Percentiles rank a stretch among this genome's conserved stretches.
phyloP scores from a whole-genome alignment of 1,140 invertebrate genomes.

The Brachionus calyciflorus region DNA sequence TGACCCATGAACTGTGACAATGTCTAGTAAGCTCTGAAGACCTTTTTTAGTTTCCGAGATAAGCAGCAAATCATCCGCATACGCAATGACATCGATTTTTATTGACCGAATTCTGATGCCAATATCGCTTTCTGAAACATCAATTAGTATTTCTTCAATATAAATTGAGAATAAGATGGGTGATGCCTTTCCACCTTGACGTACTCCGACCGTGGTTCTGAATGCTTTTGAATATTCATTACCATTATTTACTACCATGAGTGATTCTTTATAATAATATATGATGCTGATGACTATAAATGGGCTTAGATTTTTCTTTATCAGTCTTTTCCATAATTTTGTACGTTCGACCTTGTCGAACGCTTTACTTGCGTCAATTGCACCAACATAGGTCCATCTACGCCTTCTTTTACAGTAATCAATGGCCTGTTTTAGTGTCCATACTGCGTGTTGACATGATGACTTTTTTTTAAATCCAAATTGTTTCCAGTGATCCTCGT shows the following conservation, averaged over 20 bases:
- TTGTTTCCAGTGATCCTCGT: too few species aligned
- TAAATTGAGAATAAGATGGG: background rate
- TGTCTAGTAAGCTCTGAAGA: background rate
- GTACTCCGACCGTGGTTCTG: background rate
- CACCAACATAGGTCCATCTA: background rate
- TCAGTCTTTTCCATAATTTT: background rate
- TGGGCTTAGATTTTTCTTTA: background rate
- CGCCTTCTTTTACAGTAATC: too few species aligned
- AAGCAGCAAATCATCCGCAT: background rate
- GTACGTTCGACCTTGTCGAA: background rate
- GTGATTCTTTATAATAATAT: background rate
- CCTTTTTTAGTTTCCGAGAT: background rate
- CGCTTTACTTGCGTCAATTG: background rate
- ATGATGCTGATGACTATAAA: background rate
- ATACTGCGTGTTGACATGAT: too few species aligned
- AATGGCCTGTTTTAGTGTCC: too few species aligned
- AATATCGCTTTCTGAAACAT: background rate
- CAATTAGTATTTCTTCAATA: background rate
- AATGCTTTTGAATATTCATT: background rate
- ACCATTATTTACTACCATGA: background rate
- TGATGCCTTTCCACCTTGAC: background rate
- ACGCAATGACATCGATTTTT: background rate
- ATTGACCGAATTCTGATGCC: background rate
- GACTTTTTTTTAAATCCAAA: too few species aligned
- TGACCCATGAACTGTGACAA: background rate